Evolutionary conservation across 2,888 invertebrate species (phyloP), one percentile per base, ranked within the genome.

Genomic region (Protodeltote pygarga): DNA sequence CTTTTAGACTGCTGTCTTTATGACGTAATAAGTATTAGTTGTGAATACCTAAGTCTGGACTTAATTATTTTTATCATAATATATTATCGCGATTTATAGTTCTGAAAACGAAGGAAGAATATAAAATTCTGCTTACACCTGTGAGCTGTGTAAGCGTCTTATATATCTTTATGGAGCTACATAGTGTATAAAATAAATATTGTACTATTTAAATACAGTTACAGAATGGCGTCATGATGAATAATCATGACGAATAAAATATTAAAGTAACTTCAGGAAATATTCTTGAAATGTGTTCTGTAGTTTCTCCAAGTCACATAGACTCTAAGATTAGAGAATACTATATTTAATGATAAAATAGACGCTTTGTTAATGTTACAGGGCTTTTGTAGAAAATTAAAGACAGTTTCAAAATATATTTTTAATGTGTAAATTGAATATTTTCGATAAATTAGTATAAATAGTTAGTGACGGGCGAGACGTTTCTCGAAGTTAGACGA

Each of bases 361-460:
- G 61, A 57, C 24, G 57, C 66, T 69, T 69, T 51, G 39, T 44
- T 49, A 38, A 50, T 48, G 59, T 44, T 54, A 71, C 67, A 73
- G 65, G 57, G 65, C 67, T 70, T 51, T 48, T 48, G 33, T 61
- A 67, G 65, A 17, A 34, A 40, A 47, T 21, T 23, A 14, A 62
- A 39, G 13, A 63, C 49, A 17, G 27, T 46, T 27, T 21, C 29
- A 47, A n/a, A 41, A 49, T 49, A 49, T 65, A 65, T 68, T 65
- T 64, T 59, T 41, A 63, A 50, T 17, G 28, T 29, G 25, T 23
- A 20, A 29, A 39, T 44, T 44, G 27, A 48, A 19, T 54, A 51
- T 49, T 64, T 62, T 46, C 25, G 11, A 42, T 35, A 44, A 37
- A 21, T 37, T 31, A 31, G 14, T 39, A 35, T 20, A 38, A 17